Base-by-base conservation (phyloP, 1,140 invertebrate genomes). In the Geopemphigus sp. region DNA sequence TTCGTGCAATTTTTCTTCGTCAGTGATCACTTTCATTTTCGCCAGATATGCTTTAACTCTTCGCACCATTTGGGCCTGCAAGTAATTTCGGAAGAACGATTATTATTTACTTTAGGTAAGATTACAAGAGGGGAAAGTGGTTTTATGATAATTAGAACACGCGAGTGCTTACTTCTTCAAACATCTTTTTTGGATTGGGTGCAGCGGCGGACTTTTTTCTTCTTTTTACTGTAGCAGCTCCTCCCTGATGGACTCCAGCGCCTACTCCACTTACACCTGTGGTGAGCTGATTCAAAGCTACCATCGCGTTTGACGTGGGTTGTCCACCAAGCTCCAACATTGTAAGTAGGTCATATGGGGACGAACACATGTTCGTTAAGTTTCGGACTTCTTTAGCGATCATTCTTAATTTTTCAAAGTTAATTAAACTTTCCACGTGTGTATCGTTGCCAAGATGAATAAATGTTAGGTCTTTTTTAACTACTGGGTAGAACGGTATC, bases 361-460 rank as follows among this genome's bases (percentile, higher is more conserved):
- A 94, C 80, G 95, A 96, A 85, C 95, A 97, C 95, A 98, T 98
- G 85, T 96, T 95, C 70, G 93, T 95, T 22, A 98, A 87, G 64
- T 94, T 91, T 82, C 97, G 89, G 15, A 99, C 93, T 89, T 99
- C 97, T 86, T 98, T 98, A 6, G 97, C 95, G 81, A 99, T 95
- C 95, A 99, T 99, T 82, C 98, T 88, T 61, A 99, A 87, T 85
- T 99, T 99, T 85, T 99, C 98, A 86, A 99, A 99, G 87, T 99
- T 99, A 10, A 98, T 92, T 82, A 99, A 88, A 54, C 91, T 90
- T 86, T 98, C 96, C 6, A 98, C 93, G 84, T 91, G 90, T 0
- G 96, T 95, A 85, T 98, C 95, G 87, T 99, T 99, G 17, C 97
- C 97, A 81, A 98, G 87, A 87, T 99, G 94, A 82, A 98, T 98